Base-by-base conservation (phyloP, 2,113 vertebrate species). In the Silurus meridionalis region DNA sequence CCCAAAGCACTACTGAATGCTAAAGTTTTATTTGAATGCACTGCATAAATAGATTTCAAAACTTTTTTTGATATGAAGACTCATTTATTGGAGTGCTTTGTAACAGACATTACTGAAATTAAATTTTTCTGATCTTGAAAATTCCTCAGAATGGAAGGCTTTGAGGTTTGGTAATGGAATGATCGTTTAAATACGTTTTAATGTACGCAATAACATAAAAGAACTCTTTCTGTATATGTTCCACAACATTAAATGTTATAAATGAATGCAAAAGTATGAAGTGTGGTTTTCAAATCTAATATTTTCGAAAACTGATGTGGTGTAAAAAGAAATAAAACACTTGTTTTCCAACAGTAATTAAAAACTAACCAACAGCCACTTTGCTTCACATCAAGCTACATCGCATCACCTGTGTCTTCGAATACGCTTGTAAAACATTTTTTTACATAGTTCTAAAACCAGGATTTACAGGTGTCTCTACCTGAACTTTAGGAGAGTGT, bases 401-500 rank as follows among this genome's bases (percentile, higher is more conserved):
- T 11, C 9, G 25, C 21, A 48, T 11, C 67, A 74, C 8, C 71
- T 37, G 1, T 3, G 64, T 66, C 5, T 0, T 15, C 37, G 13
- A 69, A 37, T 66, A 66, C 13, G n/a, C 15, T 69, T 9, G 25
- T 17, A 23, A 8, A 72, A 72, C 50, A 23, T 21, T 37, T 37
- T 28, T 46, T 71, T 7, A 53, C 8, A 11, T 37, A 15, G 83
- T 8, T 23, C 19, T 15, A n/a, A 11, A 63, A 57, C 11, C 5
- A 72, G 82, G 23, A 77, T 19, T 64, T 25, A 57, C 11, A 46
- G 7, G 10, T 50, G 53, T 10, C 46, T 95, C 95, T 91, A 99
- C 98, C 97, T 99, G 97, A 61, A 99, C 75, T 87, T 96, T 96
- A 83, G 93, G 74, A 58, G 96, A 96, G 87, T 97, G 95, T 11